Conservation (phyloP, 2,113 vertebrate genomes). For the Sander vitreus region DNA sequence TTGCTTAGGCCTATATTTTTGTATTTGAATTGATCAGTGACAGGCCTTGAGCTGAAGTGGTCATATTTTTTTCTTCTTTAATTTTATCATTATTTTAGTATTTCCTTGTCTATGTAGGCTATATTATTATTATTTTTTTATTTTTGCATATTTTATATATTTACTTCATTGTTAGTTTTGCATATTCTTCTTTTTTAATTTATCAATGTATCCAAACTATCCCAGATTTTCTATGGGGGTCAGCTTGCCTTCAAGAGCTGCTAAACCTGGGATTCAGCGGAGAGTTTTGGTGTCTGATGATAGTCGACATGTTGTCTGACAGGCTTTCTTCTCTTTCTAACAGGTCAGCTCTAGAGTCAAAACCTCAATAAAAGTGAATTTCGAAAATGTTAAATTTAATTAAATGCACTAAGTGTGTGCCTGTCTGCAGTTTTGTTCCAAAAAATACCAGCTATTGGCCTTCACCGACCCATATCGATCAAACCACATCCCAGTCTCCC, state of each 20-base stretch:
- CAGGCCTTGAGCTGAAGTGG: background rate
- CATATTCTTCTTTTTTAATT: slow-evolving; percentile 2
- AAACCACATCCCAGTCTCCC: slow-evolving; percentile 58
- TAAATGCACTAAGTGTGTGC: slow-evolving; percentile 41
- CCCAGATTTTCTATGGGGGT: slow-evolving; percentile 6
- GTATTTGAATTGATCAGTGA: slow-evolving; percentile 6
- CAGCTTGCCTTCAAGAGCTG: background rate
- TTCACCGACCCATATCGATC: slow-evolving; percentile 46
- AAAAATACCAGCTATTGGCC: slow-evolving; percentile 47
- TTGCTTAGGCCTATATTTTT: background rate
- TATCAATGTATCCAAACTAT: background rate
- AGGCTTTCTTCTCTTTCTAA: slow-evolving; percentile 5
- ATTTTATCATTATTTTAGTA: background rate
- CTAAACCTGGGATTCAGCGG: slow-evolving; percentile 4
- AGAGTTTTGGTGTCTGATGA: slow-evolving; percentile 29
- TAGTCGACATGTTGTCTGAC: background rate
- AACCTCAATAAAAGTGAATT: slow-evolving; percentile 37
- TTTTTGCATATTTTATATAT: slow-evolving; percentile 10
- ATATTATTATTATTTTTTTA: background rate
- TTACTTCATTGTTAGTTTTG: slow-evolving; percentile 6
- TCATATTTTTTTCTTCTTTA: background rate
- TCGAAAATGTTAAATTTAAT: slow-evolving; percentile 36
- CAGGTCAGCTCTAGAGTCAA: slow-evolving; percentile 27
- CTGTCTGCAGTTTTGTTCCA: slow-evolving; percentile 61
- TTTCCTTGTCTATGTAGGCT: background rate